Evolutionary conservation across 2,888 invertebrate genomes (phyloP).

Genomic region (Oxystoma pomonae): DNA sequence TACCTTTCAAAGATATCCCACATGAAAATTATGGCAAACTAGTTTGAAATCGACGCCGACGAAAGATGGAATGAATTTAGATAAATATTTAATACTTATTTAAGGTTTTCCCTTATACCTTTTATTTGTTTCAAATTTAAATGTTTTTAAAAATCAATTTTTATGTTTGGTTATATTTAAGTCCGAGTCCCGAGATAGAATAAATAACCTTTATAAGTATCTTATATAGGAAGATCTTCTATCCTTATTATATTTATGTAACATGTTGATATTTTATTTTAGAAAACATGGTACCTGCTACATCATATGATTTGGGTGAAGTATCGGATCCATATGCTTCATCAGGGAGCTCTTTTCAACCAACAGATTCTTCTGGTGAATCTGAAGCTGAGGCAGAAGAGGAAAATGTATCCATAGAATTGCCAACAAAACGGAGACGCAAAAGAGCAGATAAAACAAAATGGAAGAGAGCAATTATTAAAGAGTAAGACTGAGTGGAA

Average conservation of each 20-base stretch:
- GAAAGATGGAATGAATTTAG: background rate
- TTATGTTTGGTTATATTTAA: no score
- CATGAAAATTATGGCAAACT: background rate
- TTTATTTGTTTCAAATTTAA: background rate
- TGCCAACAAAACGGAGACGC: conserved; percentile 4
- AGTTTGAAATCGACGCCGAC: background rate
- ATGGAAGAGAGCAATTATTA: conserved; percentile 9
- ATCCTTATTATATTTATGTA: background rate
- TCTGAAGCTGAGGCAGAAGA: background rate
- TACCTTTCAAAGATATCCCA: background rate
- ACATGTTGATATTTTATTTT: background rate
- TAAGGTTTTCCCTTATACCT: background rate
- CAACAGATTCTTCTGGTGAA: background rate
- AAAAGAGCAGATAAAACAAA: conserved; percentile 4
- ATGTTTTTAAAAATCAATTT: background rate
- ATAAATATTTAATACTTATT: background rate
- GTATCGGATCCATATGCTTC: background rate
- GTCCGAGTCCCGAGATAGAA: no score
- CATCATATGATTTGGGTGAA: background rate
- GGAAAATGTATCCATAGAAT: background rate
- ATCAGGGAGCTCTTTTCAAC: background rate
- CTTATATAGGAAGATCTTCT: no score
- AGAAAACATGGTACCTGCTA: background rate
- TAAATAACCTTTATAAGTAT: no score
- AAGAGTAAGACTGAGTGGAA: conserved; percentile 7